Evolutionary conservation across 2,113 vertebrate species (phyloP).

Genomic region (Gulo gulo): DNA sequence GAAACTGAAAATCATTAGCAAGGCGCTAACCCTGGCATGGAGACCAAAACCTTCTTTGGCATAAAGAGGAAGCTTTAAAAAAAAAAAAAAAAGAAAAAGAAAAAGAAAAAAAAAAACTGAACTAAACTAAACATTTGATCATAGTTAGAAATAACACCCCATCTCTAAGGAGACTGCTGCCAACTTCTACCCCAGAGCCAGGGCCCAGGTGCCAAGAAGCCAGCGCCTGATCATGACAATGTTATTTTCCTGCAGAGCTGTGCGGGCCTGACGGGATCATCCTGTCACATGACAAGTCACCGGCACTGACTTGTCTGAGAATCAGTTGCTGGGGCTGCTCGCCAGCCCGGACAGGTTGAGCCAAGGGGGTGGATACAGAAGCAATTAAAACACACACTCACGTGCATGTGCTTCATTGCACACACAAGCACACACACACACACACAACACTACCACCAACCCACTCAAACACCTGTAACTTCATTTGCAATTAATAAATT

Average conservation of each 20-base stretch:
- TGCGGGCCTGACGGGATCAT: neutral
- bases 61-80: neutral
- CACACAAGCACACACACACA: neutral
- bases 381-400: constrained; percentile 48
- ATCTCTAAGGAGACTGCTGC: neutral
- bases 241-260: constrained; percentile 8
- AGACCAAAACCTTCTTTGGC: neutral
- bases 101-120: neutral
- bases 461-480: constrained; percentile 66
- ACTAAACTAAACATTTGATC: neutral
- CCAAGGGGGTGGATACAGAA: constrained; percentile 24
- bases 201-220: constrained; percentile 34
- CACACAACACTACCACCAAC: constrained; percentile 1
- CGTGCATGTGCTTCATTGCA: neutral
- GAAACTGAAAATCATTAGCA: constrained; percentile 39
- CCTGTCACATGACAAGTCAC: neutral
- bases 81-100: neutral
- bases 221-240: constrained; percentile 6
- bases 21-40: neutral
- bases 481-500: constrained; percentile 75
- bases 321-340: constrained; percentile 12
- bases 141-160: constrained; percentile 5
- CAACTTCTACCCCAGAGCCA: neutral
- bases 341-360: constrained; percentile 54
- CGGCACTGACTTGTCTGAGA: constrained; percentile 47